These are phyloP conservation scores for Nomada ruficornis DNA, from an alignment of 2,888 invertebrate genomes.

Conservation along the genomic window DNA sequence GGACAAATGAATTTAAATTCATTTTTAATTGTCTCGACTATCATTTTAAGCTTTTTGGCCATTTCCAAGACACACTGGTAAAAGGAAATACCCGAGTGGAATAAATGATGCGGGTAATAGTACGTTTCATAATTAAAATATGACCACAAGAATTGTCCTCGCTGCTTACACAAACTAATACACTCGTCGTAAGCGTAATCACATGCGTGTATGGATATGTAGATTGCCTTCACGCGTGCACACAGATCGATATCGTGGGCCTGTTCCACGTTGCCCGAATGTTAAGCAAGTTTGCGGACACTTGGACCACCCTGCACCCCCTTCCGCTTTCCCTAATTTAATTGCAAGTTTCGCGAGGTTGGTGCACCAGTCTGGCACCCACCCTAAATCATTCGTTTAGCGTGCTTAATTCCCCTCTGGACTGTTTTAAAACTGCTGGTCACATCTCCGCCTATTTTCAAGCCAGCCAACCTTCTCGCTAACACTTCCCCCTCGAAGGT, in stretches of 20 bases:
- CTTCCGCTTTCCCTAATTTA: constrained; percentile 41
- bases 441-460: constrained; percentile 59
- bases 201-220: constrained; percentile 45
- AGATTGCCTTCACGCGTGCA: constrained; percentile 40
- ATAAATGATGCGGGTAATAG: neutral
- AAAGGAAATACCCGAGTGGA: neutral
- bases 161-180: constrained; percentile 7
- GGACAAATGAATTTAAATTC: no score
- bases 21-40: neutral
- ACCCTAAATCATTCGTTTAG: constrained; percentile 59
- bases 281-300: constrained; percentile 54
- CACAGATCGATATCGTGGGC: constrained; percentile 47
- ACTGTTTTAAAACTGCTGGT: constrained; percentile 51
- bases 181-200: constrained; percentile 25
- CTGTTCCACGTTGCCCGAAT: constrained; percentile 41
- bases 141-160: neutral
- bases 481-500: constrained; percentile 46
- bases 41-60: neutral
- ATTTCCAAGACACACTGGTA: neutral
- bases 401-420: constrained; percentile 47
- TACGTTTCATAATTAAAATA: constrained; percentile 7
- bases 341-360: constrained; percentile 42
- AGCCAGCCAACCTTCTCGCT: constrained; percentile 50
- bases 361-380: constrained; percentile 21
- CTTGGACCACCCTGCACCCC: constrained; percentile 4